Evolutionary conservation across 1,140 invertebrate genomes (phyloP).

Genomic region (Neomicropteryx cornuta): DNA sequence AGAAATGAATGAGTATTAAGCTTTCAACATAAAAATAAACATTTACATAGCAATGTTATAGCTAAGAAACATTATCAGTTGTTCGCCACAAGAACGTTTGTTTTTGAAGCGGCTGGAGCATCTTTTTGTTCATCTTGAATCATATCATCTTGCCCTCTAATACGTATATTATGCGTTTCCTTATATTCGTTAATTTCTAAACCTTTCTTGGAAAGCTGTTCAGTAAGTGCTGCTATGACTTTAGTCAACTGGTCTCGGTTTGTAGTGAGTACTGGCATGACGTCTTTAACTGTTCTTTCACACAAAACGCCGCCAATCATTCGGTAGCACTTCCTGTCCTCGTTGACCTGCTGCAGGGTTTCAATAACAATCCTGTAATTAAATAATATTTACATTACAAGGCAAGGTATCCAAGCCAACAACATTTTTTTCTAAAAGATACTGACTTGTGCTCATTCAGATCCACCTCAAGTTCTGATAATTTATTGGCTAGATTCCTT

Average conservation of each 20-base stretch:
- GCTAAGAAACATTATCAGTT: too few relatives aligned
- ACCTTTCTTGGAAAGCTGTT: slow-evolving; percentile 78
- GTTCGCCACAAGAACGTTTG: slow-evolving; percentile 46
- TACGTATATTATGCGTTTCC: slow-evolving; percentile 78
- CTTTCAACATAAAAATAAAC: too few relatives aligned
- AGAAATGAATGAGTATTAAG: too few relatives aligned
- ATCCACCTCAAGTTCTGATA: slow-evolving; percentile 86
- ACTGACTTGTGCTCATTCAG: slow-evolving; percentile 91
- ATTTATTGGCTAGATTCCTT: slow-evolving; percentile 69
- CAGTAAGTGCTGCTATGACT: slow-evolving; percentile 64
- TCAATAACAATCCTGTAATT: slow-evolving; percentile 84
- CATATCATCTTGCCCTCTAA: slow-evolving; percentile 50
- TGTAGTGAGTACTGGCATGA: slow-evolving; percentile 69
- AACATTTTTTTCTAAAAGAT: slow-evolving; percentile 3
- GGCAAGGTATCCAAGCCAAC: background rate
- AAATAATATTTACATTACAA: slow-evolving; percentile 12
- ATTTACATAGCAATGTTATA: too few relatives aligned
- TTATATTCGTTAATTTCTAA: slow-evolving; percentile 88
- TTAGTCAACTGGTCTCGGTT: slow-evolving; percentile 78
- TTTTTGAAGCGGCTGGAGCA: slow-evolving; percentile 28
- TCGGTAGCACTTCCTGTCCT: slow-evolving; percentile 81
- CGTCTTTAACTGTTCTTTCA: slow-evolving; percentile 84
- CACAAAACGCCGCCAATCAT: slow-evolving; percentile 90
- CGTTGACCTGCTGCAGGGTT: slow-evolving; percentile 78
- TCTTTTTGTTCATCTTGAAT: slow-evolving; percentile 26